These are phyloP conservation scores for Bradypodion pumilum DNA, from an alignment of 2,797 vertebrate genomes.

Conservation along the genomic window DNA sequence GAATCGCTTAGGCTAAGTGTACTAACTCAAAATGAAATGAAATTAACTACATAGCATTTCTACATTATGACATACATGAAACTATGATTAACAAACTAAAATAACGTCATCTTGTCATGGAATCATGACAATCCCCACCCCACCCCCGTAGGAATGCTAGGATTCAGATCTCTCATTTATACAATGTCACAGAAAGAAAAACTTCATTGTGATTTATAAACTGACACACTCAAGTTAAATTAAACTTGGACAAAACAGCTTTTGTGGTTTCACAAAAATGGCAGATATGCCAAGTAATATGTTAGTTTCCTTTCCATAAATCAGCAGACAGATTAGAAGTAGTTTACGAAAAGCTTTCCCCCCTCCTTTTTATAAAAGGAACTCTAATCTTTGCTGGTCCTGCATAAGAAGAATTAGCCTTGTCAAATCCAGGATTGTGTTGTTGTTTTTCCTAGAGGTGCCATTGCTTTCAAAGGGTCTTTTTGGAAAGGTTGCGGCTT, in stretches of 20 bases:
- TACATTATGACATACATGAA: too few species aligned
- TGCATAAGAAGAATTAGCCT: background rate
- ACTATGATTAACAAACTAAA: too few species aligned
- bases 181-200: background rate
- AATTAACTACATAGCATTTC: too few species aligned
- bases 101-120: too few species aligned
- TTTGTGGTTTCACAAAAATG: background rate
- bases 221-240: background rate
- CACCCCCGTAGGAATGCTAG: too few species aligned
- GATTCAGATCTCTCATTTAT: background rate
- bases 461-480: background rate
- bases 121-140: too few species aligned
- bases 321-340: background rate
- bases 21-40: too few species aligned
- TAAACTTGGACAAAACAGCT: background rate
- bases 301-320: conserved; percentile 10
- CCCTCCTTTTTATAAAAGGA: conserved; percentile 3
- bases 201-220: background rate
- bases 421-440: conserved; percentile 10
- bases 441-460: background rate
- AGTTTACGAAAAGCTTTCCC: conserved; percentile 2
- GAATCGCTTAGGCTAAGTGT: too few species aligned
- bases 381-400: conserved; percentile 9
- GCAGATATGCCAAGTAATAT: background rate
- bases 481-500: background rate